A percentile compares a stretch with the other conserved stretches of the same genome.
phyloP scores from a whole-genome alignment of 2,797 vertebrate species.

The Anableps anableps region DNA sequence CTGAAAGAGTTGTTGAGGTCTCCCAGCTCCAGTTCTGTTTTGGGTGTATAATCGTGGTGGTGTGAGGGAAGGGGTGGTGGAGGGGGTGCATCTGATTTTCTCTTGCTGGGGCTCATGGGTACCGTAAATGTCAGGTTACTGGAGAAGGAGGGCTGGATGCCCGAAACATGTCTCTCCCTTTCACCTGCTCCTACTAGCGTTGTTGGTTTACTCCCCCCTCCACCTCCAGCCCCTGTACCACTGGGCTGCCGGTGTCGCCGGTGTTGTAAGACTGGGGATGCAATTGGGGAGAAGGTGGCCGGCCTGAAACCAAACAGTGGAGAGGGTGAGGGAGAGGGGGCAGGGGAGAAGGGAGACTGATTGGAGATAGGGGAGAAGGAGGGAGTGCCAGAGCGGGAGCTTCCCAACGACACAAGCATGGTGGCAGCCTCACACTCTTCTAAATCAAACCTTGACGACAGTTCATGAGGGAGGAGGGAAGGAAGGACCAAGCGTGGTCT shows the following conservation, averaged over 20 bases:
- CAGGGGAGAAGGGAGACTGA: conserved; percentile 91
- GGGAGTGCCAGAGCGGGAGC: conserved; percentile 91
- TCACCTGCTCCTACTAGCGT: conserved; percentile 81
- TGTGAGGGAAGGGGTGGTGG: conserved; percentile 78
- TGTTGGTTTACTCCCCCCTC: conserved; percentile 75
- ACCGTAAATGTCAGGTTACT: conserved; percentile 91
- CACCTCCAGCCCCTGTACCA: conserved; percentile 79
- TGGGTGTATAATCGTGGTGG: conserved; percentile 87
- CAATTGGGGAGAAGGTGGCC: conserved; percentile 91
- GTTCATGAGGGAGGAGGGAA: conserved; percentile 82
- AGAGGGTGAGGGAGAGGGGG: conserved; percentile 90
- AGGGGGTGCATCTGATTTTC: conserved; percentile 84
- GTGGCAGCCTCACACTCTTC: conserved; percentile 94
- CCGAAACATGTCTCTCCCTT: conserved; percentile 84
- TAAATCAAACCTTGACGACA: conserved; percentile 90
- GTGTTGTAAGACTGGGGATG: conserved; percentile 86
- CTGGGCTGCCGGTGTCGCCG: conserved; percentile 88
- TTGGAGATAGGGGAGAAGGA: conserved; percentile 93
- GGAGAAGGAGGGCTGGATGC: conserved; percentile 86
- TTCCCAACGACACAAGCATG: conserved; percentile 93
- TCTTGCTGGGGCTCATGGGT: conserved; percentile 90
- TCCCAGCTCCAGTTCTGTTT: conserved; percentile 77
- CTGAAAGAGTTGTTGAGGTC: conserved; percentile 81
- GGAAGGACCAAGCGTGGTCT: conserved; percentile 87
- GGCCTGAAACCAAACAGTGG: conserved; percentile 92